phyloP scores from a whole-genome alignment of 2,888 invertebrate genomes.

The Keiferia lycopersicella region DNA sequence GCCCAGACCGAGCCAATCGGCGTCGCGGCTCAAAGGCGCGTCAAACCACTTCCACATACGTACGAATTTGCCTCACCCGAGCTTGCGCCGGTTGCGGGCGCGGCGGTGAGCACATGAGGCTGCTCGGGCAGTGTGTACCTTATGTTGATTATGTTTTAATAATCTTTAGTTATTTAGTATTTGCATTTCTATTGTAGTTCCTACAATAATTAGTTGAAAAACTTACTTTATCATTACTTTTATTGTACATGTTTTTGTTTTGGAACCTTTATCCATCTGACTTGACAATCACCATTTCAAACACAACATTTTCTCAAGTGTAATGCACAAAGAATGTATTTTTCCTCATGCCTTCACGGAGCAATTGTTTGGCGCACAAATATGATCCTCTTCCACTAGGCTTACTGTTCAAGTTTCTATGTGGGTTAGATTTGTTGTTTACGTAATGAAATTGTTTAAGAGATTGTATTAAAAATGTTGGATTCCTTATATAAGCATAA shows the following conservation, averaged over 20 bases:
- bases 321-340: constrained; percentile 12
- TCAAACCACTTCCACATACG: too few species aligned
- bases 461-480: constrained; percentile 5
- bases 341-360: constrained; percentile 18
- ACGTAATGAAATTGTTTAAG: constrained; percentile 8
- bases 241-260: neutral
- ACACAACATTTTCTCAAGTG: neutral
- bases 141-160: constrained; percentile 72
- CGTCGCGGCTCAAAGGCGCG: too few species aligned
- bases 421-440: constrained; percentile 22
- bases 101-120: too few species aligned
- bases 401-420: constrained; percentile 25
- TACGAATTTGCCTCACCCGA: too few species aligned
- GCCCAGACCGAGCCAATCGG: too few species aligned
- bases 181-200: constrained; percentile 9
- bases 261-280: neutral
- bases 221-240: neutral
- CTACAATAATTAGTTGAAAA: neutral
- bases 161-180: constrained; percentile 43
- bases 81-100: too few species aligned
- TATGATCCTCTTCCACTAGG: constrained; percentile 26
- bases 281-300: neutral
- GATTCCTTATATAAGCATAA: neutral
- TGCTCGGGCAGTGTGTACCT: too few species aligned
- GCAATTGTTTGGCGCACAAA: constrained; percentile 22